These are phyloP conservation scores for Merops nubicus DNA, from an alignment of 2,113 vertebrate species.

Conservation along the genomic window DNA sequence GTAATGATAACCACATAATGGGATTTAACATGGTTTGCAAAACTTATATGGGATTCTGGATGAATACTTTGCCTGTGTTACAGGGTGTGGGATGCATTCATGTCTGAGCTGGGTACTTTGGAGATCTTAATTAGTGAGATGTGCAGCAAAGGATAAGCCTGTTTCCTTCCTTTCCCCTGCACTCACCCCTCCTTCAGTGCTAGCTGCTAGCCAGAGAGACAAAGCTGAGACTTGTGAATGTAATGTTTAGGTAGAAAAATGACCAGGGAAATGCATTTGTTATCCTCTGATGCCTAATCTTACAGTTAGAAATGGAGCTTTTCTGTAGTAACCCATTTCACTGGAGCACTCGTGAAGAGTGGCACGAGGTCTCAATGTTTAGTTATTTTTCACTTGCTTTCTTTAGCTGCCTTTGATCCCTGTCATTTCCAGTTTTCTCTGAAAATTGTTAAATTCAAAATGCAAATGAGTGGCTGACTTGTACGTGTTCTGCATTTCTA, in stretches of 20 bases:
- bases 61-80: not conserved
- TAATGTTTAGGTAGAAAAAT: not conserved
- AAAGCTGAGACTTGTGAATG: not conserved
- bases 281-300: not conserved
- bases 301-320: not conserved
- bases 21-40: not conserved
- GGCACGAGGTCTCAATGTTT: not conserved
- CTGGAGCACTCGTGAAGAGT: not conserved
- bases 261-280: not conserved
- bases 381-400: not conserved
- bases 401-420: not conserved
- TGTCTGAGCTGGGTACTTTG: not conserved
- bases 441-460: constrained; percentile 7
- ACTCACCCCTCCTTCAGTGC: not conserved
- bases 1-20: not conserved
- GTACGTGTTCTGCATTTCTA: not conserved
- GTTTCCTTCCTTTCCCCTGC: not conserved
- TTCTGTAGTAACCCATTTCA: not conserved
- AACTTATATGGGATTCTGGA: not conserved
- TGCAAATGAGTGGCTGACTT: not conserved
- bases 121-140: not conserved
- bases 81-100: not conserved
- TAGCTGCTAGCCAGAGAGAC: not conserved
- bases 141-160: not conserved
- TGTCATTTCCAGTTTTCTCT: not conserved